These are phyloP conservation scores for Abrostola tripartita DNA, from an alignment of 2,888 invertebrate genomes.

Conservation along the genomic window DNA sequence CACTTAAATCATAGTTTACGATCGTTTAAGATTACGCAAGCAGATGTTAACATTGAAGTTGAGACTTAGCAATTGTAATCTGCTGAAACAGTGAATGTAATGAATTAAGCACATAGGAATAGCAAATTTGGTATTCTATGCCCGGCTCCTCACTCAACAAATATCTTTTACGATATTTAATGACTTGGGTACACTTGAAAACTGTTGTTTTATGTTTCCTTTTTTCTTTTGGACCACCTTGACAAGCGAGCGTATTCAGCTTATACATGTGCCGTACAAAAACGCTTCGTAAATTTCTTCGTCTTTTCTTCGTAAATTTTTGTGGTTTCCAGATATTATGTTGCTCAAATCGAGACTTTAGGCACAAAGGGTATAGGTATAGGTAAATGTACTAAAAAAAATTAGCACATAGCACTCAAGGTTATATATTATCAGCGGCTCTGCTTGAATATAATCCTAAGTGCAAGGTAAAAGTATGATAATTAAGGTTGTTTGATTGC, in stretches of 20 bases:
- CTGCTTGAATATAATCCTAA: conserved; percentile 2
- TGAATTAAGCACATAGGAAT: background rate
- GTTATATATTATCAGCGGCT: background rate
- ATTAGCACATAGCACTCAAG: background rate
- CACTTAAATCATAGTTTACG: background rate
- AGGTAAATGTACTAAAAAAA: no score
- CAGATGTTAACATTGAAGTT: background rate
- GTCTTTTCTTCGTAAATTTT: no score
- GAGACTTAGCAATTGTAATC: background rate
- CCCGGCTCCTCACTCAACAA: background rate
- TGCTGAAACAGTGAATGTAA: background rate
- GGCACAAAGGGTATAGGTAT: no score
- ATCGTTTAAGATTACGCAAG: background rate
- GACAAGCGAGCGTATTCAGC: no score
- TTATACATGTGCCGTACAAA: no score
- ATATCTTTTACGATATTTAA: no score
- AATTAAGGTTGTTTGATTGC: conserved; percentile 3
- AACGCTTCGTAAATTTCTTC: no score
- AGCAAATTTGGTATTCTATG: background rate
- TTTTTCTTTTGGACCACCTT: no score
- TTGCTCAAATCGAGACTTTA: no score
- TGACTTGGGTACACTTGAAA: no score
- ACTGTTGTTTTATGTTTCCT: no score
- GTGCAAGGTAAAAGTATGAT: conserved; percentile 5
- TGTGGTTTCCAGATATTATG: no score